These are phyloP conservation scores for Nyctibius grandis DNA, from an alignment of 2,797 vertebrate species.

Conservation along the genomic window DNA sequence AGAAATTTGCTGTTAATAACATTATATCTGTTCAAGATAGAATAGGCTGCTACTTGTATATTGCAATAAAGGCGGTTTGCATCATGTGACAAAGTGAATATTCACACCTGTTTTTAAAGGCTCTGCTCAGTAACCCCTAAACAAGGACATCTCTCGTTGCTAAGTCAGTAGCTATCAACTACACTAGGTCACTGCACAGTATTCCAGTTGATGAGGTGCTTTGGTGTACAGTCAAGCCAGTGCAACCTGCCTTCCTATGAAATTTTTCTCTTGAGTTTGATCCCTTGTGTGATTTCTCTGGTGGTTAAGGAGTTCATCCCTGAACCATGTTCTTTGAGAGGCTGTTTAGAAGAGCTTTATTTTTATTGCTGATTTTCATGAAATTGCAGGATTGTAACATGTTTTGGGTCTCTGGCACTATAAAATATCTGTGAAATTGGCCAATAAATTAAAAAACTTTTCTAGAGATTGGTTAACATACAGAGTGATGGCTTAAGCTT, in stretches of 20 bases:
- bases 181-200: too few species aligned
- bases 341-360: neutral
- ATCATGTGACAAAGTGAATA: neutral
- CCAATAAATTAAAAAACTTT: neutral
- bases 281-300: neutral
- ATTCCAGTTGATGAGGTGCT: neutral
- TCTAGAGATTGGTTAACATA: neutral
- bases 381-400: neutral
- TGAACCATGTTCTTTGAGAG: neutral
- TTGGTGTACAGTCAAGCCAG: neutral
- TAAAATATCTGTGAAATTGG: neutral
- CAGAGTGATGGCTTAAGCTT: neutral
- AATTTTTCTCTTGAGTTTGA: neutral
- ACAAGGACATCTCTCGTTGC: too few species aligned
- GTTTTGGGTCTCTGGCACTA: neutral
- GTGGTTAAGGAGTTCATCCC: neutral
- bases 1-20: conserved; percentile 7
- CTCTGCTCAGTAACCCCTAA: neutral
- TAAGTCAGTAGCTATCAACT: too few species aligned
- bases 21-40: neutral
- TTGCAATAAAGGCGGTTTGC: neutral
- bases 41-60: neutral
- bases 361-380: neutral
- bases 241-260: neutral
- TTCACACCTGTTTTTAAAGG: neutral